Evolutionary conservation across 2,888 invertebrate genomes (phyloP), one percentile per base, ranked within the genome.

Genomic region (Mechanitis messenoides): DNA sequence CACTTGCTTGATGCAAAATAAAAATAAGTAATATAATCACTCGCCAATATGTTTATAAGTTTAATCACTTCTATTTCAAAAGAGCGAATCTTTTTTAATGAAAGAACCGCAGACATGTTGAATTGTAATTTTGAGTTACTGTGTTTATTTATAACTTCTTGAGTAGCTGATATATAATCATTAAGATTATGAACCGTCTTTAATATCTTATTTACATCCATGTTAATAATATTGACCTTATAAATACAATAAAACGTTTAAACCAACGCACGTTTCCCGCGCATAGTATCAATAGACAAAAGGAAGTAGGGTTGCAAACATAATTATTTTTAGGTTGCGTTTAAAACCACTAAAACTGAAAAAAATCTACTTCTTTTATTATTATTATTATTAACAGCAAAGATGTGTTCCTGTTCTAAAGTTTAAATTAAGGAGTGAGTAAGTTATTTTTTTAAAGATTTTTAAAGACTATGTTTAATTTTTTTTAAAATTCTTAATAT

Each of bases 31-130:
- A 42, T 9, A 42, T 42, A 7, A 9, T 7, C 6, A 42, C 9
- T 42, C 9, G 42, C 3, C 42, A 9, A 42, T 9, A 12, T 7
- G 46, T 45, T 46, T 12, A 11, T 38, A 53, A 45, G n/a, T 55
- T 45, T n/a, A 35, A 73, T 71, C 70, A 86, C 87, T 74, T 86
- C 83, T 45, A 87, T 74, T 79, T 88, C 87, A 38, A 80, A 66
- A 28, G 76, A 77, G 55, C 75, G 74, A 63, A 83, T 73, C 71
- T 84, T 84, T 67, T 83, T 85, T 62, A 87, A 68, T 31, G 76
- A 72, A 28, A 81, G 69, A 63, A 84, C 74, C 46, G 79, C 78
- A 5, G 83, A 74, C 74, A 81, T 78, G 60, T 84, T 84, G 47
- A 84, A 71, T 63, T 74, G 71, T 53, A 83, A 71, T 76, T 73